Conservation (phyloP, 2,797 vertebrate genomes). For the Brachyalestes nurse region DNA sequence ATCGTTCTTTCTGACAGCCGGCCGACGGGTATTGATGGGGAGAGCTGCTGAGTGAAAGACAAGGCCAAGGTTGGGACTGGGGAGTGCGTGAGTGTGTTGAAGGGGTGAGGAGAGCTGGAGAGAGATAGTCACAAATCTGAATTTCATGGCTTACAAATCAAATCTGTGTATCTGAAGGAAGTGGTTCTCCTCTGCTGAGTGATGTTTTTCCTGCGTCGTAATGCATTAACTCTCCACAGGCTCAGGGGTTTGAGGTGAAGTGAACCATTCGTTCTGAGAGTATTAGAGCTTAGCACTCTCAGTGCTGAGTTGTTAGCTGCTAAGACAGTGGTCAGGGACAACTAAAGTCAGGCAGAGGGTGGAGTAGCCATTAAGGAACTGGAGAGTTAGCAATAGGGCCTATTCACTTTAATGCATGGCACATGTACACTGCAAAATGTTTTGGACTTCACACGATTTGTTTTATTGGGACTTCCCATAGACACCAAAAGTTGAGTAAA, state of each 20-base stretch:
- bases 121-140: conserved; percentile 45
- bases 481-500: not conserved
- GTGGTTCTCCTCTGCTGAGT: conserved; percentile 35
- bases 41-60: conserved; percentile 41
- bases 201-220: conserved; percentile 34
- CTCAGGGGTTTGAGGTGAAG: conserved; percentile 39
- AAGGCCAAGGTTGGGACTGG: conserved; percentile 42
- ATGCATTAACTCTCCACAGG: conserved; percentile 40
- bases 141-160: conserved; percentile 48
- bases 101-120: conserved; percentile 1
- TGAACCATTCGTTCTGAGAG: conserved; percentile 34
- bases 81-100: conserved; percentile 33
- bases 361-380: not conserved
- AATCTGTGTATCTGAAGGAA: conserved; percentile 38
- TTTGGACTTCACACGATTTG: not conserved
- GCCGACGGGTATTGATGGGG: conserved; percentile 61
- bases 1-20: conserved; percentile 64
- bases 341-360: not conserved
- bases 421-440: not conserved
- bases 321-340: conserved; percentile 11
- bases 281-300: conserved; percentile 33
- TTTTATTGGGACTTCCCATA: not conserved
- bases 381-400: not conserved
- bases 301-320: conserved; percentile 28
- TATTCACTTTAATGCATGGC: not conserved